Conservation (phyloP, 2,113 vertebrate species). For the Salvelinus sp. region DNA sequence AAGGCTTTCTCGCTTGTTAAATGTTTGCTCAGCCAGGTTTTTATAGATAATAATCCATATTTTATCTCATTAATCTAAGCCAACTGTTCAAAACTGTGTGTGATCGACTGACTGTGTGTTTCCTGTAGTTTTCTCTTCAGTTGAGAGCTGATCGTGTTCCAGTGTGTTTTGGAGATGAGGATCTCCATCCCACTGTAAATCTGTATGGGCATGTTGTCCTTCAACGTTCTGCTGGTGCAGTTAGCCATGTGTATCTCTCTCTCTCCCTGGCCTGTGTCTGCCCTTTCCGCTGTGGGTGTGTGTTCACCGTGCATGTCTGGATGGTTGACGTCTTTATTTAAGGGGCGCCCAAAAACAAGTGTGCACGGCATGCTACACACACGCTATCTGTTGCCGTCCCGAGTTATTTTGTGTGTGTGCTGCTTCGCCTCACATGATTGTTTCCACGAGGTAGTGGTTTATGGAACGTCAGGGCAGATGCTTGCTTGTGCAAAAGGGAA, state of each 20-base stretch:
- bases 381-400: not conserved
- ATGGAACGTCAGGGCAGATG: not conserved
- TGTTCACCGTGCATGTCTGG: not conserved
- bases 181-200: not conserved
- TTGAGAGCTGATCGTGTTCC: not conserved
- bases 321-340: not conserved
- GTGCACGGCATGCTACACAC: not conserved
- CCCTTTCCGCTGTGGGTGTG: not conserved
- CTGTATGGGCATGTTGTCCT: not conserved
- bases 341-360: not conserved
- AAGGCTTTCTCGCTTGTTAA: conserved; percentile 3
- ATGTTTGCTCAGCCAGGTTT: not conserved
- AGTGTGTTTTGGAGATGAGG: not conserved
- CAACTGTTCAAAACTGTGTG: conserved; percentile 16
- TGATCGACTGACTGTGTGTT: conserved; percentile 1
- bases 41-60: conserved; percentile 35
- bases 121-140: not conserved
- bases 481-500: conserved; percentile 2
- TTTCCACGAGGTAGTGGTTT: not conserved
- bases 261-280: not conserved
- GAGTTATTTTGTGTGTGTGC: not conserved
- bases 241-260: not conserved
- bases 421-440: not conserved
- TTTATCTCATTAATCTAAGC: conserved; percentile 46
- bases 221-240: no score